Conservation (phyloP, 2,113 vertebrate genomes). For the Baryphthengus martii region DNA sequence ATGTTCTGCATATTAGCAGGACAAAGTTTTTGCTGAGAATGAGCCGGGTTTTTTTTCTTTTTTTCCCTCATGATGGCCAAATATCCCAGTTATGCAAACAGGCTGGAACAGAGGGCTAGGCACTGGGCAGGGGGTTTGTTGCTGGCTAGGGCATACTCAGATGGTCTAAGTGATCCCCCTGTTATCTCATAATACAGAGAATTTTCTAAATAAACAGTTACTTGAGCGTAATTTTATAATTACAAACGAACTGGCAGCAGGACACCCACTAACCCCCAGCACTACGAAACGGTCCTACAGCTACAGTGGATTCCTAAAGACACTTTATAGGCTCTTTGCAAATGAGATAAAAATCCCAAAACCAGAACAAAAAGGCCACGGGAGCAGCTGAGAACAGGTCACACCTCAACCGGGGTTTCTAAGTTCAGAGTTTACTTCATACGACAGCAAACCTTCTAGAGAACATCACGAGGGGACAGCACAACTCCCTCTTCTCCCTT, state of each 20-base stretch:
- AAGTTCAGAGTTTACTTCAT: accelerated
- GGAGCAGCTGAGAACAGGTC: background rate
- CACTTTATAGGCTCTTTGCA: background rate
- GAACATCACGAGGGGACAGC: background rate
- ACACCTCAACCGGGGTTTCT: background rate
- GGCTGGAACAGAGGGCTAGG: background rate
- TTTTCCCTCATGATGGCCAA: background rate
- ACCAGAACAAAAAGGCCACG: background rate
- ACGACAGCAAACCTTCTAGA: accelerated
- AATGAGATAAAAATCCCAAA: background rate
- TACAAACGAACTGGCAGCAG: background rate
- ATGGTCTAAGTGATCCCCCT: background rate
- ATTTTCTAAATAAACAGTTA: background rate
- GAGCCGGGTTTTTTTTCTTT: background rate
- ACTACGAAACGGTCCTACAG: background rate
- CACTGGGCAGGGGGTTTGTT: background rate
- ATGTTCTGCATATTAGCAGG: background rate
- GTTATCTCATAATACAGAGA: background rate
- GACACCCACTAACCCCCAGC: background rate
- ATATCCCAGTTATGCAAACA: background rate
- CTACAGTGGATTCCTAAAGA: background rate
- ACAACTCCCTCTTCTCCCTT: background rate
- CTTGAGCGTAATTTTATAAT: background rate
- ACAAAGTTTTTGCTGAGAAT: background rate
- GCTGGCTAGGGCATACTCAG: background rate